These are phyloP conservation scores for Coleophora flavipennella DNA, from an alignment of 2,888 invertebrate species.

Conservation along the genomic window DNA sequence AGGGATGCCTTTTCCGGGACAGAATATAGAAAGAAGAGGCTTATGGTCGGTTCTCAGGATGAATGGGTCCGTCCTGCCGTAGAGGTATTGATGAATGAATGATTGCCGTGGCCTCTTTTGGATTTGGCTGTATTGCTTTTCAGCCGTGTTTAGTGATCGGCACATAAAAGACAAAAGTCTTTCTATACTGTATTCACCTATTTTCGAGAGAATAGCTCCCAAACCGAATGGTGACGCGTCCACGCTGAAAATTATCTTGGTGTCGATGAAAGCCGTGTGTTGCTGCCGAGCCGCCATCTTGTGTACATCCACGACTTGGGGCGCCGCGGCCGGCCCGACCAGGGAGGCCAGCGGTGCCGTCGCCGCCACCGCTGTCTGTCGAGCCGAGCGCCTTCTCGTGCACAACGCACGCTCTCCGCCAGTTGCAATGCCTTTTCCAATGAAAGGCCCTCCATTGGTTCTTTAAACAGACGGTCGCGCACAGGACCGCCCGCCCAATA, in stretches of 20 bases:
- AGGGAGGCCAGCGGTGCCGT: background rate
- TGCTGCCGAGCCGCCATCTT: conserved; percentile 2
- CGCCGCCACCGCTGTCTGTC: too few relatives aligned
- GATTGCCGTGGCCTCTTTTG: conserved; percentile 16
- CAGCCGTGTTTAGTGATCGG: conserved; percentile 11
- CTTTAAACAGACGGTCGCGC: conserved; percentile 4
- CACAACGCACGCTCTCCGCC: conserved; percentile 8
- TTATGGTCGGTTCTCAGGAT: conserved; percentile 7
- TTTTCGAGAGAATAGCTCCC: background rate
- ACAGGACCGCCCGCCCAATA: conserved; percentile 6
- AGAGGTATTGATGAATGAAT: conserved; percentile 6
- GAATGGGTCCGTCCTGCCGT: conserved; percentile 11
- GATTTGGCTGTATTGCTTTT: too few relatives aligned
- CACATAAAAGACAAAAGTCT: background rate
- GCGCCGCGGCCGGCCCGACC: background rate
- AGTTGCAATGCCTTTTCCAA: conserved; percentile 9
- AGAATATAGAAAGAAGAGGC: conserved; percentile 4
- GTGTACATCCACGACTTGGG: background rate
- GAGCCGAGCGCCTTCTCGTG: conserved; percentile 4
- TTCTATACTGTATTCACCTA: background rate
- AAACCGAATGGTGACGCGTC: background rate
- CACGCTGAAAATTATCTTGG: background rate
- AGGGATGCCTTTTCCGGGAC: conserved; percentile 11
- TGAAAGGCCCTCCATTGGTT: conserved; percentile 3
- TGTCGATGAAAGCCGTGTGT: background rate